Conservation (phyloP, 2,113 vertebrate species). For the Channa argus region DNA sequence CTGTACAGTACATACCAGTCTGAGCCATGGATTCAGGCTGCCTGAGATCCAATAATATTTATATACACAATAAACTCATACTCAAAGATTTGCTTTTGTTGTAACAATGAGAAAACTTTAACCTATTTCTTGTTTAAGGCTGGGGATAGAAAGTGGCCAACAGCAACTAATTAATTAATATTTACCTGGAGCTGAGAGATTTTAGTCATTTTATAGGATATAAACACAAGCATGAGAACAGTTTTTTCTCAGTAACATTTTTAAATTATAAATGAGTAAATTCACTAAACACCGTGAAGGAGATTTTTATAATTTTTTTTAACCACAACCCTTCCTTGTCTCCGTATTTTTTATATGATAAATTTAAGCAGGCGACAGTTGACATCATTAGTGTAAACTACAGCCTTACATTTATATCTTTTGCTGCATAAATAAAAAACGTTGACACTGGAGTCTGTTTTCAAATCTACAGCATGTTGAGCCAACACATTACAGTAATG, state of each 20-base stretch:
- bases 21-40: conserved; percentile 30
- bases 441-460: conserved; percentile 31
- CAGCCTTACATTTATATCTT: conserved; percentile 13
- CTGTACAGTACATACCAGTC: conserved; percentile 43
- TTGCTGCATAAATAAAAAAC: neutral
- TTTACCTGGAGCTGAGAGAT: neutral
- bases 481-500: conserved; percentile 35
- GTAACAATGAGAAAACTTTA: conserved; percentile 35
- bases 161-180: conserved; percentile 2
- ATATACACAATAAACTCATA: conserved; percentile 29
- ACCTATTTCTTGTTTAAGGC: conserved; percentile 19
- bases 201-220: neutral
- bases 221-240: neutral
- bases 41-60: conserved; percentile 64
- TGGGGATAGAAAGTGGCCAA: neutral
- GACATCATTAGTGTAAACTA: neutral
- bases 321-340: neutral
- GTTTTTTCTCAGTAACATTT: neutral
- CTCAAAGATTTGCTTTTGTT: conserved; percentile 55
- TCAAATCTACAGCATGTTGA: conserved; percentile 3
- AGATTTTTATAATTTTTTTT: conserved; percentile 2
- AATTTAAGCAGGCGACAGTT: conserved; percentile 17
- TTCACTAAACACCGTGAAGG: conserved; percentile 7
- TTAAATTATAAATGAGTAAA: conserved; percentile 3
- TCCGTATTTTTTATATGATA: neutral